phyloP scores from a whole-genome alignment of 2,113 vertebrate genomes.

The Nansenia antarctica region DNA sequence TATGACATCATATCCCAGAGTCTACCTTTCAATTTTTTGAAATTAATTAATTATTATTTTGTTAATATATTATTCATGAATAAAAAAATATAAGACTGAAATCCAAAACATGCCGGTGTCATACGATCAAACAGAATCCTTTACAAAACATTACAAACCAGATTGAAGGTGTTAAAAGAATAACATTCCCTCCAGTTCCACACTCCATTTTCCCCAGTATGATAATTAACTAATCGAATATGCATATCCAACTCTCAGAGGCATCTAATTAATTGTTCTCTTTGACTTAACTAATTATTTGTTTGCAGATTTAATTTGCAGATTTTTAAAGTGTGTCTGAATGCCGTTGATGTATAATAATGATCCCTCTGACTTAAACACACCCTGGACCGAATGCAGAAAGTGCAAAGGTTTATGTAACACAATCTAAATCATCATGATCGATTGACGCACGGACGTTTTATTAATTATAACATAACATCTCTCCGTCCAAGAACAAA shows the following conservation, averaged over 20 bases:
- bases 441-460: too few relatives aligned
- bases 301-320: slow-evolving; percentile 35
- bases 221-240: slow-evolving; percentile 32
- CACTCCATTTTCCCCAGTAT: slow-evolving; percentile 10
- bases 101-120: too few relatives aligned
- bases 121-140: background rate
- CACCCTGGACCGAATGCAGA: background rate
- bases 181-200: background rate
- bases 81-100: too few relatives aligned
- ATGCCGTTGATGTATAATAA: slow-evolving; percentile 20
- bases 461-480: too few relatives aligned
- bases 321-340: slow-evolving; percentile 16
- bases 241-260: slow-evolving; percentile 27
- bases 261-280: slow-evolving; percentile 46
- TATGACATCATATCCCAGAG: too few relatives aligned
- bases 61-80: too few relatives aligned
- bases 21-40: too few relatives aligned
- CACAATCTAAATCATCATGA: background rate
- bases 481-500: too few relatives aligned
- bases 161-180: background rate
- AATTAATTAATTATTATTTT: too few relatives aligned
- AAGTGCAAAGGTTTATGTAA: background rate
- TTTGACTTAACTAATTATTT: slow-evolving; percentile 41
- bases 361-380: slow-evolving; percentile 9
- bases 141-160: background rate